Base-by-base conservation (phyloP, 2,888 invertebrate species). In the Norana najaformis region DNA sequence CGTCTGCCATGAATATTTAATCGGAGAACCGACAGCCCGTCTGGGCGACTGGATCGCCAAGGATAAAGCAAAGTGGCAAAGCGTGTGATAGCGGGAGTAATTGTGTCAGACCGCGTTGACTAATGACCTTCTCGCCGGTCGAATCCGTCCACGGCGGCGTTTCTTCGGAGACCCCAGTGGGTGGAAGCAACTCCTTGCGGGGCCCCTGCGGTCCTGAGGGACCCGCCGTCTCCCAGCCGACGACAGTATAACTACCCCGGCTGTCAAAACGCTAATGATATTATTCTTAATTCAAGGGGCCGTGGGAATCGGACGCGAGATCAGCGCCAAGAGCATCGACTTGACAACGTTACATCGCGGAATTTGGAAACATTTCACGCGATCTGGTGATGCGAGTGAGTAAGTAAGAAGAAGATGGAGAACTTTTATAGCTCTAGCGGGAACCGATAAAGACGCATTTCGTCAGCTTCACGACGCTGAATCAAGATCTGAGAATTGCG, bases 211-310 rank as follows among this genome's bases (percentile, higher is more conserved):
- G 47, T 0, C 20, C 2, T 6, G 8, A 23, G 47, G 18, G 18
- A 41, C 41, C 18, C 13, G 47, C 23, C 23, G 47, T n/a, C 69
- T n/a, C 69, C 30, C 69, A n/a, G 69, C n/a, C 69, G 69, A 11
- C 11, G 30, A 16, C 30, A n/a, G 13, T 69, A n/a, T 5, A n/a
- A 69, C 30, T 8, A 69, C 30, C 2, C n/a, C 8, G 69, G 69
- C 69, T 69, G 69, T 69, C 69, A 69, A 69, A 69, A 69, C n/a
- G n/a, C 69, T 69, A 69, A 69, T 69, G 69, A 69, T n/a, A n/a
- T 69, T 69, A 11, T n/a, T 69, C 69, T 30, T 69, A 69, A 69
- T 69, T 69, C 69, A n/a, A n/a, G n/a, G n/a, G 5, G n/a, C 11
- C n/a, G 69, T 8, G 69, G 69, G 30, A n/a, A 11, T n/a, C 8